Evolutionary conservation across 2,113 vertebrate species (phyloP), one percentile per base, ranked within the genome.

Genomic region (Hippocampus barbouri): DNA sequence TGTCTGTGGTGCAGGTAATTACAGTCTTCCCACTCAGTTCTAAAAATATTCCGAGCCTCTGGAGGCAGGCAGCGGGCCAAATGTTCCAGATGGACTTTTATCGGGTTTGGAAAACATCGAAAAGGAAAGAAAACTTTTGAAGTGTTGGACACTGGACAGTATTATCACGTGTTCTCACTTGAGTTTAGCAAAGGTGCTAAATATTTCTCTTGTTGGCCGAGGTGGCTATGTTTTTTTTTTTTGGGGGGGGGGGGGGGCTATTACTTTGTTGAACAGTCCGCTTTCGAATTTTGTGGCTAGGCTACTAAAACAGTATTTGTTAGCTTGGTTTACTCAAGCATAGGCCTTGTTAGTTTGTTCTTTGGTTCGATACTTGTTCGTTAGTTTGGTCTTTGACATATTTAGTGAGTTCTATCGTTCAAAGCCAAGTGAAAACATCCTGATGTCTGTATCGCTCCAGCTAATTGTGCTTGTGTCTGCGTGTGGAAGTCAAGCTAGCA

Each of bases 1-100:
- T 86, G 83, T 83, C 76, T 78, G 10, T 71, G 70, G 67, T 34
- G 70, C 72, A 25, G 88, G 82, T 88, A 91, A 93, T 92, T 92
- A 92, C 77, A 70, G 68, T 84, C 86, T 61, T 71, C 90, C 90
- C 82, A 90, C 91, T 78, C 79, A 6, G n/a, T 51, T 77, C 89
- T 89, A 91, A 90, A 90, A 87, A 89, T 90, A 91, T 57, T 69
- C 43, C 71, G 30, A 68, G 34, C 64, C 74, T 85, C 82, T 45
- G 15, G 74, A 77, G 76, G 53, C 84, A 80, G 84, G 80, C 82
- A 7, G 7, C 59, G 27, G 78, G 86, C 71, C 79, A 86, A 81
- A 47, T 67, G 65, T 75, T 11, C 34, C 43, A 47, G 9, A 14
- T 43, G 5, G 41, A 16, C 57, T 27, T 27, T 60, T n/a, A 10